Base-by-base conservation (phyloP, 2,113 vertebrate species). In the Coptodon bakossiorum region DNA sequence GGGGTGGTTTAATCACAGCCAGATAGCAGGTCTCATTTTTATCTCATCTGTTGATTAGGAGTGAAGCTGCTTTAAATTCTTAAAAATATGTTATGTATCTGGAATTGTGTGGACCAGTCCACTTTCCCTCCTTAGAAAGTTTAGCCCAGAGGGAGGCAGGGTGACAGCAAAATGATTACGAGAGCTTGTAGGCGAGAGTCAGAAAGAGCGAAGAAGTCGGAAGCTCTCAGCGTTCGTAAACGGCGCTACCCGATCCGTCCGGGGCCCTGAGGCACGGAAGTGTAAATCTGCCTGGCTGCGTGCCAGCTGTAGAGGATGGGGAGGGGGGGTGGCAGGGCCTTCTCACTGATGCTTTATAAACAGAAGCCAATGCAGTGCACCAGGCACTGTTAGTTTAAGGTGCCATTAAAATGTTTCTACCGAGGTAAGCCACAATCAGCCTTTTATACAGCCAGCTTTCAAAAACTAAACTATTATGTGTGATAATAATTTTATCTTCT, bases 211-310 rank as follows among this genome's bases (percentile, higher is more conserved):
- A 84, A 53, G 38, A 73, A 86, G 88, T 71, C 19, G 29, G 36
- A 57, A 73, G 83, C 85, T 86, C 90, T 89, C 54, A 40, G 90
- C 92, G 86, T 94, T 94, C 22, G 86, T 94, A 94, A 95, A 96
- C 90, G 57, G 83, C 24, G 93, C 93, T 92, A 95, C 92, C 94
- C 85, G 92, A 95, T 96, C 94, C 84, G 81, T 88, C 88, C 84
- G 87, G 91, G 89, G 90, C 92, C 95, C 93, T 7, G 79, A 63
- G 95, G 95, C 95, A 95, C 93, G 94, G 95, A 96, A 94, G 94
- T 96, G 95, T 96, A 96, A 95, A 96, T 95, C 90, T 96, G 92
- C 87, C 88, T 95, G 95, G 95, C 93, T 92, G 83, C 29, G 34
- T 90, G 95, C 95, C 96, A 96, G 94, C 90, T 90, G 80, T 80